Evolutionary conservation across 2,113 vertebrate genomes (phyloP).

Genomic region (Ranitomeya imitator): DNA sequence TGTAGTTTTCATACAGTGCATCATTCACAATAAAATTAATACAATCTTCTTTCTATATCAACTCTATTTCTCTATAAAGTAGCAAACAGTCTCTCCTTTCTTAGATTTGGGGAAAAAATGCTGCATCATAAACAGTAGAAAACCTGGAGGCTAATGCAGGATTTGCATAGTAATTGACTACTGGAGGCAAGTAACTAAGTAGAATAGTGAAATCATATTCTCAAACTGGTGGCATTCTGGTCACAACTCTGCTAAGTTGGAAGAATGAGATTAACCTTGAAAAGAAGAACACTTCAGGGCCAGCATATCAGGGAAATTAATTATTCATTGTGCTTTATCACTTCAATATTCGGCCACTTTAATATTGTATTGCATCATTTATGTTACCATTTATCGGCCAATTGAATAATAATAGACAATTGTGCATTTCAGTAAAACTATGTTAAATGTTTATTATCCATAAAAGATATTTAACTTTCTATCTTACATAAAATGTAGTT

Average conservation of each 20-base stretch:
- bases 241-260: conserved; percentile 16
- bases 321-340: conserved; percentile 30
- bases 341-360: conserved; percentile 1
- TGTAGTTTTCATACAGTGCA: not conserved
- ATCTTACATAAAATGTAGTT: not conserved
- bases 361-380: conserved; percentile 19
- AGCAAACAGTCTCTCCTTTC: not conserved
- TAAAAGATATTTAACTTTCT: not conserved
- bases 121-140: not conserved
- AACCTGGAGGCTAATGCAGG: not conserved
- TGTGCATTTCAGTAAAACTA: conserved; percentile 10
- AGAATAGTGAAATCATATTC: not conserved
- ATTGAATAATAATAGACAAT: conserved; percentile 14
- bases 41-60: not conserved
- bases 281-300: conserved; percentile 13
- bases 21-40: not conserved
- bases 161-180: conserved; percentile 25
- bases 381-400: conserved; percentile 16
- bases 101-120: not conserved
- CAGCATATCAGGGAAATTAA: conserved; percentile 1
- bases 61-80: not conserved
- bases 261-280: conserved; percentile 40
- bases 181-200: not conserved
- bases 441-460: not conserved
- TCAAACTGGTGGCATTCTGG: conserved; percentile 6